phyloP scores from a whole-genome alignment of 2,888 invertebrate species.

The Dinocampus coccinellae region DNA sequence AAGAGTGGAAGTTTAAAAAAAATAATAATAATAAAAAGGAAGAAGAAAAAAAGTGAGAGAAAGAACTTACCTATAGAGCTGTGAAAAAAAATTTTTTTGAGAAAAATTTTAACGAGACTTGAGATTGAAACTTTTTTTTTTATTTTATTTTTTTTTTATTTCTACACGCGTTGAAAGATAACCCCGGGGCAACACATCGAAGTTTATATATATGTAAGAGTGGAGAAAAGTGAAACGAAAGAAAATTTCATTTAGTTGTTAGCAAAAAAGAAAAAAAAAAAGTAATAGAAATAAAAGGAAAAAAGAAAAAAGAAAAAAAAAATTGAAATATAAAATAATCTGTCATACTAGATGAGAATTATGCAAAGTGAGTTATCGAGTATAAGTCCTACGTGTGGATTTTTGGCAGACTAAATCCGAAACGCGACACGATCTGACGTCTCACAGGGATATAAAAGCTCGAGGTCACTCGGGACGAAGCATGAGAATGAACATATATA shows the following conservation, averaged over 20 bases:
- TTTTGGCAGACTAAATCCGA: conserved; percentile 4
- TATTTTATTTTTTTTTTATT: neutral
- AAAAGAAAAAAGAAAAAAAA: no score
- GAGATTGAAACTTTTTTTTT: neutral
- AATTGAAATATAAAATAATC: neutral
- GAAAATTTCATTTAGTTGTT: neutral
- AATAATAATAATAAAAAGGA: neutral
- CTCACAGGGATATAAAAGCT: conserved; percentile 18
- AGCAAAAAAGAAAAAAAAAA: neutral
- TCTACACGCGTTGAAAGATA: neutral
- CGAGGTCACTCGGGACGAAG: conserved; percentile 21
- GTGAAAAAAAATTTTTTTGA: neutral
- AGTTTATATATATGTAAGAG: neutral
- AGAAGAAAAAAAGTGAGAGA: neutral
- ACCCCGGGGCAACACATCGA: neutral
- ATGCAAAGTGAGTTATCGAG: conserved; percentile 5
- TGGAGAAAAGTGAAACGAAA: neutral
- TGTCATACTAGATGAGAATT: neutral
- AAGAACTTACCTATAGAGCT: no score
- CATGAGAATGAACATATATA: neutral
- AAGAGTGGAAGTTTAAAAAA: neutral
- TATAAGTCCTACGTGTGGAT: conserved; percentile 2
- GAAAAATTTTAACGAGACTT: conserved; percentile 20
- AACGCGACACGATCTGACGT: neutral
- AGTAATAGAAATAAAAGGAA: neutral